A percentile compares a stretch with the other conserved stretches of the same genome.
phyloP scores from a whole-genome alignment of 2,888 invertebrate genomes.

The Holacanthella duospinosa region DNA sequence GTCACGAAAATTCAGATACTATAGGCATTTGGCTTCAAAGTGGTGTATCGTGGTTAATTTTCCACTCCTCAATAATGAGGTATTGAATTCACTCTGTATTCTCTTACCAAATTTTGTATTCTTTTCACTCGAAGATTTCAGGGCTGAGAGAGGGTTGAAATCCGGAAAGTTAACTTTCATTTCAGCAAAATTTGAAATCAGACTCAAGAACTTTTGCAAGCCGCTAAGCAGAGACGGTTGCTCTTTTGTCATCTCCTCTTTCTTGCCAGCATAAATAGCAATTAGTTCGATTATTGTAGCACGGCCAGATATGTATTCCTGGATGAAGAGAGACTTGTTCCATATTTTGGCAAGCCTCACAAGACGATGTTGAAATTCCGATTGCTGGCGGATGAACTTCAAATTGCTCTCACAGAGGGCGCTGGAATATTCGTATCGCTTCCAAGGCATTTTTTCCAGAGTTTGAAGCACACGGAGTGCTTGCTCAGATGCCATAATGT shows the following conservation, averaged over 20 bases:
- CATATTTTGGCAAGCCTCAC: not conserved
- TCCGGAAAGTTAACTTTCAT: conserved; percentile 3
- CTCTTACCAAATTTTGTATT: no score
- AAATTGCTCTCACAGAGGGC: not conserved
- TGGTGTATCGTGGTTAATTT: no score
- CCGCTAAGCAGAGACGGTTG: not conserved
- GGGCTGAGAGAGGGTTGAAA: not conserved
- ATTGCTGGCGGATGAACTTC: not conserved
- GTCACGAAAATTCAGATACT: no score
- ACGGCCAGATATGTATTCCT: not conserved
- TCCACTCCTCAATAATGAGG: no score
- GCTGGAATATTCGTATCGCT: not conserved
- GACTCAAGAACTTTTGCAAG: not conserved
- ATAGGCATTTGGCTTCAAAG: no score
- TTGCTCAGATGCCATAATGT: conserved; percentile 5
- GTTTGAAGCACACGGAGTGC: not conserved
- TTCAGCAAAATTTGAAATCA: not conserved
- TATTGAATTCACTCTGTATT: no score
- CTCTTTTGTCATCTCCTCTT: not conserved
- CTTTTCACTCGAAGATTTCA: not conserved
- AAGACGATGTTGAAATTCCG: not conserved
- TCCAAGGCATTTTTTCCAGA: not conserved
- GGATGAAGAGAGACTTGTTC: not conserved
- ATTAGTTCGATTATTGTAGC: not conserved
- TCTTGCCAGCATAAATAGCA: not conserved